Conservation (phyloP, 2,113 vertebrate genomes). For the Equus przewalskii region DNA sequence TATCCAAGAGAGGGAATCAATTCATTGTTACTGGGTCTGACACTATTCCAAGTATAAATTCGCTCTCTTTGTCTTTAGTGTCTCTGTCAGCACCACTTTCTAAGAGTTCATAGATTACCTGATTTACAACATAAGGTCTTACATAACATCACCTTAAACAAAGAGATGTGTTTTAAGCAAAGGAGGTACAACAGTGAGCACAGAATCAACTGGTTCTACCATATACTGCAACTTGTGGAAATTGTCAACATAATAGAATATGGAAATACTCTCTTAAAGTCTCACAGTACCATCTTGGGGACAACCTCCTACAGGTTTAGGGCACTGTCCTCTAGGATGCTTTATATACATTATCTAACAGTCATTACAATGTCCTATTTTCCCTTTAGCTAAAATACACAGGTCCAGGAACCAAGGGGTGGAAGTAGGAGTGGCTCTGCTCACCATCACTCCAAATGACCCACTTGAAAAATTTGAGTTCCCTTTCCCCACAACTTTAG, state of each 20-base stretch:
- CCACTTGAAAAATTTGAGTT: background rate
- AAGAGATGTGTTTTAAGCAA: background rate
- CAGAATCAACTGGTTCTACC: background rate
- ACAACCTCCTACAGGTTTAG: background rate
- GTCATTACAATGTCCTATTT: background rate
- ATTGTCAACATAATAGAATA: background rate
- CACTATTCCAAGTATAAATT: background rate
- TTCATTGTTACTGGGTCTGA: background rate
- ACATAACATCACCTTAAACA: background rate
- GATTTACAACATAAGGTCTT: background rate
- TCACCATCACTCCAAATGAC: background rate
- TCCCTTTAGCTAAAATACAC: background rate
- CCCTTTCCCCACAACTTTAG: background rate
- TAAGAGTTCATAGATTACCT: background rate
- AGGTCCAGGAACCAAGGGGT: background rate
- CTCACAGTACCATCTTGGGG: background rate
- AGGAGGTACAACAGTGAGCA: background rate
- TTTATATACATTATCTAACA: background rate
- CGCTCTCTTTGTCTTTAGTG: background rate
- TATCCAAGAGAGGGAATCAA: background rate
- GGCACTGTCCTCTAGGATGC: background rate
- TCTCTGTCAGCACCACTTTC: background rate
- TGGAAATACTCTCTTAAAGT: background rate
- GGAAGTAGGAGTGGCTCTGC: background rate
- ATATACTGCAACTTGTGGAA: background rate